phyloP scores from a whole-genome alignment of 2,797 vertebrate species.

The Spinus olivaceus region DNA sequence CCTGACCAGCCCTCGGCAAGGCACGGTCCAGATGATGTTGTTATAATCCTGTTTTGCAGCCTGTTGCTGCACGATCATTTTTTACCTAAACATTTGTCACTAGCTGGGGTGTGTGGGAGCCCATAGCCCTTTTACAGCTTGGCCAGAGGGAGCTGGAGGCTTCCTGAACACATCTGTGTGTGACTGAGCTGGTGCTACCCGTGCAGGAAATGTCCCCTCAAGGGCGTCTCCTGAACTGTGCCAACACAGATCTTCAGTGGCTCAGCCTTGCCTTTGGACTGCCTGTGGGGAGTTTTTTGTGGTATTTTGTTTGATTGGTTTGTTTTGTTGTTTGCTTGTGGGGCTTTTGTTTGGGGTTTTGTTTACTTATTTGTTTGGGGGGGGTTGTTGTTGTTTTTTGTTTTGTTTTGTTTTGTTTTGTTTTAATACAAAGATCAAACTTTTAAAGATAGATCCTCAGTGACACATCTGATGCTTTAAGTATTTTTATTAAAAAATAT shows the following conservation, averaged over 20 bases:
- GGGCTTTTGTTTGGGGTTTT: neutral
- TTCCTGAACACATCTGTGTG: neutral
- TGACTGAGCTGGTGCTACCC: neutral
- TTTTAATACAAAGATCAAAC: neutral
- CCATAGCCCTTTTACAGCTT: neutral
- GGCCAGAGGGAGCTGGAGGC: rapidly evolving
- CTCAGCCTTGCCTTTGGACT: neutral
- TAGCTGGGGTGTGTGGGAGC: neutral
- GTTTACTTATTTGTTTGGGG: neutral
- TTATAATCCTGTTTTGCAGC: neutral
- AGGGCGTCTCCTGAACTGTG: neutral
- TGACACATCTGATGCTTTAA: neutral
- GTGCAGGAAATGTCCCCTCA: rapidly evolving
- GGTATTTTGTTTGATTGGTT: neutral
- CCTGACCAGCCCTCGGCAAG: neutral
- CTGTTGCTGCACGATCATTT: neutral
- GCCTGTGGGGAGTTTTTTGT: neutral
- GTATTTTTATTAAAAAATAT: neutral
- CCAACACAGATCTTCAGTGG: neutral
- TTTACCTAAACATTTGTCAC: neutral
- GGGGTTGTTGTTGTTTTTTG: neutral
- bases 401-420: rapidly evolving
- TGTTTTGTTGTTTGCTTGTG: neutral
- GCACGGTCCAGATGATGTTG: neutral
- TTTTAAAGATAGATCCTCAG: neutral